Base-by-base conservation (phyloP, 2,888 invertebrate genomes). In the Papilio gigon region DNA sequence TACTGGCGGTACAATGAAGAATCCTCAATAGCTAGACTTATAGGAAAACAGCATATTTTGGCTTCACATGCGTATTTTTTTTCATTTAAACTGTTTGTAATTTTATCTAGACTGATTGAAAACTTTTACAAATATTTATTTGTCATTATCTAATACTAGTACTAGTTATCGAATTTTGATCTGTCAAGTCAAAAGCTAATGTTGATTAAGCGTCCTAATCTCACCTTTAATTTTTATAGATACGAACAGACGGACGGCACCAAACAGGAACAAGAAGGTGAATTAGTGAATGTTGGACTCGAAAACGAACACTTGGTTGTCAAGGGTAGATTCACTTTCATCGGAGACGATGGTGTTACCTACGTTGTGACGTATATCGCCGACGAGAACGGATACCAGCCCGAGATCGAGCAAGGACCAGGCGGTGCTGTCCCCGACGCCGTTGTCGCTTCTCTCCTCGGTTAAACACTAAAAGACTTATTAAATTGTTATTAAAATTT, bases 341-440 rank as follows among this genome's bases (percentile, higher is more conserved):
- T 88, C 3, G 93, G 83, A 17, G 88, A 89, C 9, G 89, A 92
- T 47, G 80, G 78, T 14, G 74, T 84, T 47, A 85, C 82, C 22
- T 93, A 93, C 79, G 84, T 83, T 6, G 93, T 94, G 68, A 93
- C 79, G 66, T 93, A 93, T 78, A 76, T 85, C 12, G 92, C 92
- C 47, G 92, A 92, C 33, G 79, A 81, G 8, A 74, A 80, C 4
- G 84, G 84, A 1, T 84, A 77, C 78, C 76, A 82, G 64, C 81
- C 92, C 0, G 77, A 79, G 25, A 78, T 82, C 22, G 80, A 82
- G 70, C 77, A 84, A 65, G 81, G 82, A 0, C 85, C 84, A 0
- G 86, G 84, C 5, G 81, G 79, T 22, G 78, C 73, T 0, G 76
- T 78, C 0, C 76, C 80, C 1, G 71, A 78, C 6, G 77, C 72